These are phyloP conservation scores for Aphaenogaster floridana DNA, from an alignment of 1,140 invertebrate species.

Conservation along the genomic window DNA sequence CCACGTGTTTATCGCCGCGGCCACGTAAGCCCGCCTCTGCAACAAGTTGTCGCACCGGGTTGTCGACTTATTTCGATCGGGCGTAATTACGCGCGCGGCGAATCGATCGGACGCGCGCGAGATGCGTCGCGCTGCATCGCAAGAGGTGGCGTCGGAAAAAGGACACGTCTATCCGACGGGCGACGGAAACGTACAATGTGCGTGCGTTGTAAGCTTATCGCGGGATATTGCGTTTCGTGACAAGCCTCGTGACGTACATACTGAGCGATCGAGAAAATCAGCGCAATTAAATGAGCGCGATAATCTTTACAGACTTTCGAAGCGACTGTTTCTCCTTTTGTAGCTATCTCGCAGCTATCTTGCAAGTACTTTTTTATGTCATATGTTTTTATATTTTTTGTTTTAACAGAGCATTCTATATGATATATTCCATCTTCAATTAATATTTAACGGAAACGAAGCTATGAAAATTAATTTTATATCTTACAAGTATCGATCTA, in stretches of 20 bases:
- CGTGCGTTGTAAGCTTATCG: slow-evolving; percentile 16
- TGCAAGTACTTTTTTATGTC: neutral
- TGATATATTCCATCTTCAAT: neutral
- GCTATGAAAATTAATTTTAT: neutral
- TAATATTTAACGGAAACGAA: neutral
- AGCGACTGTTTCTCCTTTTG: neutral
- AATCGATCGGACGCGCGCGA: slow-evolving; percentile 24
- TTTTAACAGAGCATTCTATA: neutral
- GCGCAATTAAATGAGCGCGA: neutral
- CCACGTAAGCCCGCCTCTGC: slow-evolving; percentile 18
- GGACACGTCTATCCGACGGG: neutral
- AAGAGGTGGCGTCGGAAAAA: neutral
- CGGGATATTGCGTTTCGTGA: neutral
- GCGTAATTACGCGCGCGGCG: slow-evolving; percentile 36
- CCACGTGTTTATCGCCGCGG: slow-evolving; percentile 11
- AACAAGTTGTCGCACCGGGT: slow-evolving; percentile 47
- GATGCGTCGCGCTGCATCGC: neutral
- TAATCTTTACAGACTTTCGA: neutral
- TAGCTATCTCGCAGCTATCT: neutral
- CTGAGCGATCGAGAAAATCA: neutral
- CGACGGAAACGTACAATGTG: slow-evolving; percentile 15
- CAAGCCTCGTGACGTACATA: neutral
- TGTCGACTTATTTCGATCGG: slow-evolving; percentile 37
- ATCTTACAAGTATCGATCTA: neutral
- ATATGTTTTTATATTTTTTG: neutral